A percentile compares a stretch with the other conserved stretches of the same genome.
These are phyloP conservation scores for Sericinus montela DNA, from an alignment of 2,888 invertebrate genomes.

Conservation along the genomic window DNA sequence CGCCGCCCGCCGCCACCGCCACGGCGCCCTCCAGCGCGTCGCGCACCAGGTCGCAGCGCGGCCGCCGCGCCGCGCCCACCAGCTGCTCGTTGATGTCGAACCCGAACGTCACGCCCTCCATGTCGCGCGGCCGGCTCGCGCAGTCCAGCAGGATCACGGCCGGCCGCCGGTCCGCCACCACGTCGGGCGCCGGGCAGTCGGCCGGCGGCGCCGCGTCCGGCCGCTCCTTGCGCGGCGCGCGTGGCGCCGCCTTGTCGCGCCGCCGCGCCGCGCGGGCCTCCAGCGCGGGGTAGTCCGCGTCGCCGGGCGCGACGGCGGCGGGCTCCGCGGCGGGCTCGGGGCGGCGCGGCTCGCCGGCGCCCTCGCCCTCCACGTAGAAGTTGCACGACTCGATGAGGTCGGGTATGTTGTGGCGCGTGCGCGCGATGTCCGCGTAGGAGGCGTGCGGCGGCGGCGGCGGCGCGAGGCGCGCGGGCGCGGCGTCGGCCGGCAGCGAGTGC, in stretches of 20 bases:
- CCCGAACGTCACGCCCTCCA: conserved; percentile 88
- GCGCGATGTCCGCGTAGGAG: conserved; percentile 91
- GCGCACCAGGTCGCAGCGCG: conserved; percentile 49
- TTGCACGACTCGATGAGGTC: conserved; percentile 76
- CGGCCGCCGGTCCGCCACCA: conserved; percentile 77
- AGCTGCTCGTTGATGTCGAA: conserved; percentile 88
- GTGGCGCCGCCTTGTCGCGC: conserved; percentile 18
- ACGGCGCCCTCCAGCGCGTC: conserved; percentile 33
- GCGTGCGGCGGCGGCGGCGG: conserved; percentile 69
- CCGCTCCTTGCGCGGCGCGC: conserved; percentile 28
- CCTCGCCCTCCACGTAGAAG: conserved; percentile 58
- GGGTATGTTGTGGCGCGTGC: conserved; percentile 72
- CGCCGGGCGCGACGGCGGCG: conserved; percentile 38
- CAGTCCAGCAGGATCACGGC: conserved; percentile 87
- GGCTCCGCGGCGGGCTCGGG: conserved; percentile 28
- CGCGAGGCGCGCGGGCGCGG: conserved; percentile 83
- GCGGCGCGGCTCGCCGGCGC: conserved; percentile 19
- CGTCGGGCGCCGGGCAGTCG: conserved; percentile 57
- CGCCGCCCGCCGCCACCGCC: conserved; percentile 38
- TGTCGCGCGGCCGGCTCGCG: conserved; percentile 67
- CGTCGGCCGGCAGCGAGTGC: conserved; percentile 77
- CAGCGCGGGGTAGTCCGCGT: conserved; percentile 33
- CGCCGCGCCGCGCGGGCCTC: conserved; percentile 24
- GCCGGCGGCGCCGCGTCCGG: conserved; percentile 55
- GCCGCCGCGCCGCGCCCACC: conserved; percentile 63